These are phyloP conservation scores for Elephas maximus DNA, from an alignment of 2,113 vertebrate genomes.

Conservation along the genomic window DNA sequence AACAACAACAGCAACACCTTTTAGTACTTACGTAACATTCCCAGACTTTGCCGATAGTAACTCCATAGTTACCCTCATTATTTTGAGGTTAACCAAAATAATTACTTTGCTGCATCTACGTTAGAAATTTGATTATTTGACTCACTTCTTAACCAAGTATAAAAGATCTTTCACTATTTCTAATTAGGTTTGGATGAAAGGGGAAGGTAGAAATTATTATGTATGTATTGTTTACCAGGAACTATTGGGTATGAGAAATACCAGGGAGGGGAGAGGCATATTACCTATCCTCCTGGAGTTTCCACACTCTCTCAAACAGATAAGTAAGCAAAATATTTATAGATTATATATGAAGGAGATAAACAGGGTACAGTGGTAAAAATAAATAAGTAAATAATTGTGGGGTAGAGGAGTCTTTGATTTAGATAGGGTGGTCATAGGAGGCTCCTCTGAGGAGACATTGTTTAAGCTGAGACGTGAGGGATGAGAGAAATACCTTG, in stretches of 20 bases:
- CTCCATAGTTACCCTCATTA: background rate
- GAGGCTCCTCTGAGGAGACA: background rate
- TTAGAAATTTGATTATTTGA: conserved; percentile 1
- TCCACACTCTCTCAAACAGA: background rate
- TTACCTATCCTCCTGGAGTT: background rate
- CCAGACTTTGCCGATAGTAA: background rate
- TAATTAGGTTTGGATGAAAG: conserved; percentile 38
- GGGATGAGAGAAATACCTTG: background rate
- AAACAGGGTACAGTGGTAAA: background rate
- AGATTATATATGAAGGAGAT: conserved; percentile 23
- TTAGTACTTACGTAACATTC: background rate
- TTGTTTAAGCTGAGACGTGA: background rate
- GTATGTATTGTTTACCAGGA: background rate
- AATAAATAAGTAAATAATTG: background rate
- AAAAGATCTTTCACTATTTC: background rate
- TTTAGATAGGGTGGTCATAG: background rate
- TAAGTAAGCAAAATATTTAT: background rate
- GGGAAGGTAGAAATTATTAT: background rate
- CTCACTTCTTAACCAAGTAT: background rate
- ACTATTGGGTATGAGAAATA: background rate
- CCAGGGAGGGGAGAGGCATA: background rate
- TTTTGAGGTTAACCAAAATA: conserved; percentile 5
- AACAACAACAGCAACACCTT: background rate
- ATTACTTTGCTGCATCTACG: background rate
- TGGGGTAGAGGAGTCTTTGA: background rate